Conservation (phyloP, 2,113 vertebrate species). For the Alligator sinensis region DNA sequence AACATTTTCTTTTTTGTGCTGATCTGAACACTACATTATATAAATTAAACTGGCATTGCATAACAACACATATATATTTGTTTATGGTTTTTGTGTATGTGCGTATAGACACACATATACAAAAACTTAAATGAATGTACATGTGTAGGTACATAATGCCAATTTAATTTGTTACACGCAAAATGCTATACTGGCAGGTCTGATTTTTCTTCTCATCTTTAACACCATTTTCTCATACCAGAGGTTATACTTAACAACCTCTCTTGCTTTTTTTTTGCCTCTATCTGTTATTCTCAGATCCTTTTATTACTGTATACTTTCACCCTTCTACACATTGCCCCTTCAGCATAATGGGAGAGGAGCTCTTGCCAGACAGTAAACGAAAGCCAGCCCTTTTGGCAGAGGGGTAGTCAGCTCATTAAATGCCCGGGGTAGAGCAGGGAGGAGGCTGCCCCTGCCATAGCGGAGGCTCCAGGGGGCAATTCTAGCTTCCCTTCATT, state of each 20-base stretch:
- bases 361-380: background rate
- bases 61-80: background rate
- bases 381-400: background rate
- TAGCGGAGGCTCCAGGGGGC: too few species aligned
- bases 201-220: background rate
- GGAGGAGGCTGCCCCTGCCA: too few species aligned
- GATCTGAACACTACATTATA: background rate
- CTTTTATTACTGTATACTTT: background rate
- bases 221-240: background rate
- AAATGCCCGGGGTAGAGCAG: too few species aligned
- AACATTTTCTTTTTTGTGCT: background rate
- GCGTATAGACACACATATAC: too few species aligned
- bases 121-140: too few species aligned
- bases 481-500: too few species aligned
- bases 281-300: background rate
- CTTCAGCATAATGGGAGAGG: background rate
- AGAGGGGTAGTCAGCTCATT: too few species aligned
- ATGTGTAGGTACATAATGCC: too few species aligned
- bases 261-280: background rate
- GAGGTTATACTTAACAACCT: background rate
- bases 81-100: background rate
- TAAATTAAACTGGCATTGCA: background rate
- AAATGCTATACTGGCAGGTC: background rate
- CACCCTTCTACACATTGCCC: rapidly evolving
- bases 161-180: too few species aligned